A percentile compares a stretch with the other conserved stretches of the same genome.
Conservation (phyloP, 2,113 vertebrate species). For the Turnix velox region DNA sequence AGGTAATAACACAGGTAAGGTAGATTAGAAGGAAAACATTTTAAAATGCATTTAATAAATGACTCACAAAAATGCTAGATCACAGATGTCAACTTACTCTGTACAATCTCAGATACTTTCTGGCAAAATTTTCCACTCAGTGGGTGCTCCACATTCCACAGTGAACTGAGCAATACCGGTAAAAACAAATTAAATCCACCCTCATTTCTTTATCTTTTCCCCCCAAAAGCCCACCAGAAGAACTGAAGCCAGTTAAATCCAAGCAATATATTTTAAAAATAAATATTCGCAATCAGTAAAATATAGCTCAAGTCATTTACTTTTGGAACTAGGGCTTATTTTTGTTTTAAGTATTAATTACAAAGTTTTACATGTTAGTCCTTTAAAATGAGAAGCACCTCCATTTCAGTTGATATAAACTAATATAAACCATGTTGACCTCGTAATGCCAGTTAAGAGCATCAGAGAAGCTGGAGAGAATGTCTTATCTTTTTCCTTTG, state of each 20-base stretch:
- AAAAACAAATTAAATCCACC: background rate
- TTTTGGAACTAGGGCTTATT: background rate
- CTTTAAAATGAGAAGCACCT: background rate
- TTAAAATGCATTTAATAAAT: constrained; percentile 33
- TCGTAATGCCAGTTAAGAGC: background rate
- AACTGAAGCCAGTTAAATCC: background rate
- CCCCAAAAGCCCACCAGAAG: background rate
- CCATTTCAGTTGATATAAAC: background rate
- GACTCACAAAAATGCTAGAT: constrained; percentile 14
- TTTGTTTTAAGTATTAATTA: background rate
- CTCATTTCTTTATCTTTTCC: background rate
- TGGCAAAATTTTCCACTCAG: constrained; percentile 4
- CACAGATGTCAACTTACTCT: constrained; percentile 15
- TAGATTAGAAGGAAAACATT: constrained; percentile 18
- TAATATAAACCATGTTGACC: background rate
- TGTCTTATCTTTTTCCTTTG: background rate
- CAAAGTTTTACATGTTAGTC: background rate
- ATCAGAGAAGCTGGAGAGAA: background rate
- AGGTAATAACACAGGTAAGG: constrained; percentile 7
- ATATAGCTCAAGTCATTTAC: background rate
- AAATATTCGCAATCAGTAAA: background rate
- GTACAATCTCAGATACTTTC: background rate
- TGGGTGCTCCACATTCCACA: background rate
- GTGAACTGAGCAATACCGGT: background rate
- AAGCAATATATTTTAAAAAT: background rate